Evolutionary conservation across 2,888 invertebrate species (phyloP), one percentile per base, ranked within the genome.

Genomic region (Napeogenes sylphis): DNA sequence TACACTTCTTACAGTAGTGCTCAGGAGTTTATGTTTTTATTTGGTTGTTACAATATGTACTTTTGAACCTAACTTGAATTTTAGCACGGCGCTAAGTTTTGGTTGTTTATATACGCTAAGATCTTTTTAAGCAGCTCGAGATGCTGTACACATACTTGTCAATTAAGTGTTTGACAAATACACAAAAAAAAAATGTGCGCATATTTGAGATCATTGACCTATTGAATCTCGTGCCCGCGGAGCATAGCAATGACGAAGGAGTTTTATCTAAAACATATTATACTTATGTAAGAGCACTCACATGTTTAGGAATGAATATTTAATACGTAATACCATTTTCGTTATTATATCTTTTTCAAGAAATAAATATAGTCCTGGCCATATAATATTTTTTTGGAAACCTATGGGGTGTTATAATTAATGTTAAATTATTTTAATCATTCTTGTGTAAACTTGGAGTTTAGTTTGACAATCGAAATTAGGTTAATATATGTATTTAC

Each of bases 151-250:
- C 68, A 76, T 72, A 74, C 74, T 72, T 70, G 64, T 45, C 58
- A 55, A 55, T 74, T 68, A 75, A 75, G 74, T 75, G 74, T 65
- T 69, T 73, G 74, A 73, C 71, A 75, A 78, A 76, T 73, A 77
- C 77, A 78, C 73, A 10, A 71, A 69, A 75, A 72, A 71, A 75
- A 72, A 62, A 71, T 66, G 66, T 67, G 66, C 66, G 60, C 64
- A 60, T 58, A 64, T 70, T 63, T 66, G 61, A 63, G 72, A 72
- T 67, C 71, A 67, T 70, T 72, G 75, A 75, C 74, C 71, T 64
- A 66, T 55, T 65, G 69, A 71, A 69, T 70, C 38, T 62, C 70
- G 66, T 70, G 70, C 68, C 68, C 54, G 46, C 56, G 35, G 32
- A 55, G 55, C 51, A 51, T 21, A 21, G 51, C 51, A 8, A 21